Evolutionary conservation across 2,888 invertebrate species (phyloP), one percentile per base, ranked within the genome.

Genomic region (Seira ritae): DNA sequence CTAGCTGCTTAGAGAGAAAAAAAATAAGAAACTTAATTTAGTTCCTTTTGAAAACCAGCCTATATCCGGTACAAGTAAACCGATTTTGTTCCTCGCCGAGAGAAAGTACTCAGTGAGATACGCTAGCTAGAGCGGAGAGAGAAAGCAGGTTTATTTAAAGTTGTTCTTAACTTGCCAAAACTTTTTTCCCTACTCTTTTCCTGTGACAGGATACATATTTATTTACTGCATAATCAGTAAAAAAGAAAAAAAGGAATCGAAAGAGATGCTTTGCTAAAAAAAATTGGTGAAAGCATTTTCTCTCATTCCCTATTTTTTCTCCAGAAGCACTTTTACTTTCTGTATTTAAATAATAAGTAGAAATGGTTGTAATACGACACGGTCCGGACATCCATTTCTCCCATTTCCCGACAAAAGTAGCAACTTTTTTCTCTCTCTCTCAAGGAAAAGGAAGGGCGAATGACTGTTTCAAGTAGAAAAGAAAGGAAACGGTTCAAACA

Each of bases 201-300:
- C 55, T 55, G 55, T 66, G 67, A 72, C 66, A 67, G 42, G 67
- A 66, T 37, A 79, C 72, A 79, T 60, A 79, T 72, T 72, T 79
- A 73, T 79, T 79, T 79, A 79, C 79, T 72, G 68, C 79, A 79
- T 79, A 79, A 79, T 79, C 71, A 79, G 72, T 55, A 73, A 71
- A 12, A 71, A 50, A 71, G 65, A 70, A 23, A 31, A 17, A 46
- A 65, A 55, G 19, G 17, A 23, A 69, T 50, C 17, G 55, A 55
- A 17, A 55, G 55, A 31, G 55, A 55, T n/a, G 3, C 55, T 55
- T 55, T 8, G 55, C 55, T 55, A 37, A 55, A 79, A 83, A 37
- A 55, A 79, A 83, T 73, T 55, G 60, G 68, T 67, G 82, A 82
- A 82, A 74, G 73, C 70, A 42, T 65, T 31, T 78, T 73, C 62